These are phyloP conservation scores for Poeciliopsis turneri DNA, from an alignment of 2,797 vertebrate genomes.

Conservation along the genomic window DNA sequence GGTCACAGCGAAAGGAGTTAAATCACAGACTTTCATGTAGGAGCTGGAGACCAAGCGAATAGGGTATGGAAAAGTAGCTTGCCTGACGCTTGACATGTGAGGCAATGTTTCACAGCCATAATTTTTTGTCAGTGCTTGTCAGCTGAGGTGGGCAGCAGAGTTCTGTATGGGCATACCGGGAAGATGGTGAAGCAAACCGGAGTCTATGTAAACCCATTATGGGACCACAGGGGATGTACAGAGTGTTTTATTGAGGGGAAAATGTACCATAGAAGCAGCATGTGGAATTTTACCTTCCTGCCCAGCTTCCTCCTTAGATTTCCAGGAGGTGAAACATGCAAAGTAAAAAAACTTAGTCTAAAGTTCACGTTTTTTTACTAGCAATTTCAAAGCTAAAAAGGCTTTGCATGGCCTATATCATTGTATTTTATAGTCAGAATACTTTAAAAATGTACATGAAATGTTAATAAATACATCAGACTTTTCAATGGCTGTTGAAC, in stretches of 20 bases:
- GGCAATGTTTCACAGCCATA: conserved; percentile 48
- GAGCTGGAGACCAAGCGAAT: conserved; percentile 46
- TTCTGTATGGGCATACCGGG: conserved; percentile 47
- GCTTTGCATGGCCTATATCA: neutral
- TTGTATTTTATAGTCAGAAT: neutral
- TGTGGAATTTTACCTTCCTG: neutral
- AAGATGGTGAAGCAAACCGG: conserved; percentile 44
- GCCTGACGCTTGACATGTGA: conserved; percentile 42
- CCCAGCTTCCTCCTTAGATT: neutral
- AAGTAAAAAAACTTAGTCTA: neutral
- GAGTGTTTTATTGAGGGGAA: conserved; percentile 32
- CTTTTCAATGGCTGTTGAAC: neutral
- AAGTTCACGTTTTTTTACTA: neutral
- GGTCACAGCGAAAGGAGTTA: conserved; percentile 60
- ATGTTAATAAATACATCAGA: neutral
- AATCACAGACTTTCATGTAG: conserved; percentile 66
- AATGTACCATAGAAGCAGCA: conserved; percentile 1
- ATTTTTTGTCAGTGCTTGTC: conserved; percentile 50
- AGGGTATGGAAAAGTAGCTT: conserved; percentile 29
- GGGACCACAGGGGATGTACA: conserved; percentile 19
- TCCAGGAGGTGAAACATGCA: conserved; percentile 22
- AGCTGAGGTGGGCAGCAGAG: conserved; percentile 35
- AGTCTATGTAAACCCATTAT: conserved; percentile 7
- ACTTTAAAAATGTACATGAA: neutral
- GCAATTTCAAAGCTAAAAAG: conserved; percentile 8